Base-by-base conservation (phyloP, 2,113 vertebrate species). In the Colinus virginianus region DNA sequence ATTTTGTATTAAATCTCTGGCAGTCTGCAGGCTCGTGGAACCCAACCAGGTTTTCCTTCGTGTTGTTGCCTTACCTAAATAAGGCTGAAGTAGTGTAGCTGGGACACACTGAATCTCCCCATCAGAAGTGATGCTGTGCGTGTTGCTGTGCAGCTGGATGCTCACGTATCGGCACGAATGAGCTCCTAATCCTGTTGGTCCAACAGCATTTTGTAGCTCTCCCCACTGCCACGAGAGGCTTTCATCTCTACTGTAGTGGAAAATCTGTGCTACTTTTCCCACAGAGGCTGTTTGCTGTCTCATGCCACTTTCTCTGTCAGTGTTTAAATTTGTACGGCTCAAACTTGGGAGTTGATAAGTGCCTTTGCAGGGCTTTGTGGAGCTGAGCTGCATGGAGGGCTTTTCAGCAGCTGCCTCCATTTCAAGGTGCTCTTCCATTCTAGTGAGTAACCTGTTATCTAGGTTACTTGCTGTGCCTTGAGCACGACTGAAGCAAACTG, bases 171-270 rank as follows among this genome's bases (percentile, higher is more conserved):
- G 62, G 83, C 82, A 48, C 77, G 78, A 78, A 83, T 89, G 42
- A 6, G 90, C 91, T 96, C 90, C 76, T 93, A 90, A 85, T 94
- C 87, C 88, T 88, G 61, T 88, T 95, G 46, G 69, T 83, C 87
- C 79, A 88, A 66, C 82, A 82, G 45, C 23, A 7, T 88, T 88
- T 88, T 36, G n/a, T 90, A 88, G 82, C 51, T 91, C 68, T 87
- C 82, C 90, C 93, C 90, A 36, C 72, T 86, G 71, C 93, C 83
- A 64, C 83, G 45, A 45, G 36, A 87, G 46, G 42, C 93, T 91
- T 93, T 91, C 85, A 90, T 91, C 85, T 91, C 34, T 51, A 7
- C 68, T 1, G 1, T 83, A 26, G 48, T 80, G 91, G 82, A 88
- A 92, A 94, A 93, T 70, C 82, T 85, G 17, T 74, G 45, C 59